These are phyloP conservation scores for Gymnarchus niloticus DNA, from an alignment of 2,113 vertebrate species.

Conservation along the genomic window DNA sequence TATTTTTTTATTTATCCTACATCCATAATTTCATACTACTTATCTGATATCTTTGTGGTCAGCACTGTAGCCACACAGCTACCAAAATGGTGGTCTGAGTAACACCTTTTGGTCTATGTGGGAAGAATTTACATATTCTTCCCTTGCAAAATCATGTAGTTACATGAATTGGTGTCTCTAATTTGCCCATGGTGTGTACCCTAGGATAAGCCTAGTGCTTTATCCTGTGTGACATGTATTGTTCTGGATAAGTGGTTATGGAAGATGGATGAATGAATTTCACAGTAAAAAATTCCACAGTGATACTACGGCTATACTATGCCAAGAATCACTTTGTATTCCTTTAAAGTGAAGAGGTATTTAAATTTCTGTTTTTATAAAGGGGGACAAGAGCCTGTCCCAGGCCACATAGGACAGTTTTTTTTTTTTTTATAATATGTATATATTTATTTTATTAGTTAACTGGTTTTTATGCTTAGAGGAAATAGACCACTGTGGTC, in stretches of 20 bases:
- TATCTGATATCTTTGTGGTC: not conserved
- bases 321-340: not conserved
- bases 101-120: not conserved
- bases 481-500: not conserved
- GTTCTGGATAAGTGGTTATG: constrained; percentile 7
- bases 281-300: not conserved
- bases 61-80: not conserved
- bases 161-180: too few relatives aligned
- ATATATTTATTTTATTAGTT: not conserved
- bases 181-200: too few relatives aligned
- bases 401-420: not conserved
- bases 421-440: not conserved
- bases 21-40: not conserved
- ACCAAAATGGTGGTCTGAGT: not conserved
- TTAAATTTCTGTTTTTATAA: not conserved
- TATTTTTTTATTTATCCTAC: not conserved
- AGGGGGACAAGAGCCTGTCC: not conserved
- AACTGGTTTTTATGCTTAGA: not conserved
- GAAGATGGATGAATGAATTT: not conserved
- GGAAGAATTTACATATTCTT: not conserved
- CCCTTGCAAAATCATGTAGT: not conserved
- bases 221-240: too few relatives aligned
- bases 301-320: not conserved
- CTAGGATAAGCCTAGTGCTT: too few relatives aligned
- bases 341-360: not conserved